Evolutionary conservation across 2,797 vertebrate genomes (phyloP), one percentile per base, ranked within the genome.

Genomic region (Neosalanx taihuensis): DNA sequence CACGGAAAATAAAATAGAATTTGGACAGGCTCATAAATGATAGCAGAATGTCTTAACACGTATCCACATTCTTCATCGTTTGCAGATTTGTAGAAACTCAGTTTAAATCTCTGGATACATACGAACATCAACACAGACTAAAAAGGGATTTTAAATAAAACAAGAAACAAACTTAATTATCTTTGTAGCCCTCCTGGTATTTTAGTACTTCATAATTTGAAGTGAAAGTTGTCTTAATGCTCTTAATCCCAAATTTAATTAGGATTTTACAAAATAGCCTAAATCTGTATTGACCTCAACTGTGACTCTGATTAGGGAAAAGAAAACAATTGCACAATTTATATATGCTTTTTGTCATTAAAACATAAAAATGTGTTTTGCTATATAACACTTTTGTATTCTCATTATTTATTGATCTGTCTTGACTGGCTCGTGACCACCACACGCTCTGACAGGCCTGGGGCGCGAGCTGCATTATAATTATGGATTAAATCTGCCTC

Each of bases 241-340:
- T 56, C 53, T 60, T 30, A 31, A 57, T n/a, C 20, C 31, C 10
- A 53, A 83, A 73, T 65, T 87, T 82, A 78, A 85, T 88, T 83
- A 82, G 79, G 87, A 86, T 85, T 86, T 84, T 73, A 12, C 51
- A 76, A 60, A 76, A 72, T 73, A 64, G 84, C 33, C n/a, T 9
- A 82, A 82, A 86, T 80, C 67, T 83, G 67, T 83, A 86, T 87
- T 68, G 90, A 91, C 90, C 90, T 90, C 81, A 90, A 89, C 89
- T 91, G 90, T 91, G 90, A 91, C 82, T 76, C 75, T 66, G 65
- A 76, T 71, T 49, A 77, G 81, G 72, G 75, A 77, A 87, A 76
- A 83, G 56, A 87, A 89, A 89, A 82, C 78, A 87, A 87, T 91
- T 93, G 92, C 92, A 93, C 92, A 93, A 91, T 93, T 92, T 92